Evolutionary conservation across 2,888 invertebrate species (phyloP).

Genomic region (Luperina nickerlii): DNA sequence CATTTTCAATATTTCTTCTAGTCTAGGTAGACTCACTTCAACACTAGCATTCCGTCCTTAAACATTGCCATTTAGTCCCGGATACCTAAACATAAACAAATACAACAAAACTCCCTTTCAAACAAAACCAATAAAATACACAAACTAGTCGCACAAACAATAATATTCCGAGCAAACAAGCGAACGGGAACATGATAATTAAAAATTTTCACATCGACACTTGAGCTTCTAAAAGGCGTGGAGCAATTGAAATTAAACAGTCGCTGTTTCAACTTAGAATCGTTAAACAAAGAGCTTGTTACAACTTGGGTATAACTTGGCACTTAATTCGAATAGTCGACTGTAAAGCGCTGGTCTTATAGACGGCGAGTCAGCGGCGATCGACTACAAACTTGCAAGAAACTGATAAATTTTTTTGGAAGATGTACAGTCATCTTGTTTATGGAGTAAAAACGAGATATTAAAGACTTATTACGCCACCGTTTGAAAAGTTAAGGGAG

Average conservation of each 20-base stretch:
- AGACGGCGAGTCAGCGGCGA: constrained; percentile 10
- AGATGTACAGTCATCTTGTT: not conserved
- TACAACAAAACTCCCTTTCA: not conserved
- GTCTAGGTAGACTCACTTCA: not conserved
- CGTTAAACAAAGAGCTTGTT: constrained; percentile 72
- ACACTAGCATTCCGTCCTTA: not conserved
- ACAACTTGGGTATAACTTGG: constrained; percentile 69
- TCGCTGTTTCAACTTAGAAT: constrained; percentile 67
- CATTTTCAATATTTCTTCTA: not conserved
- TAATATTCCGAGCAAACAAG: constrained; percentile 35
- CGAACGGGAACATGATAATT: constrained; percentile 56
- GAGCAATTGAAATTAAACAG: constrained; percentile 75
- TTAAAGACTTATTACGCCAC: not conserved
- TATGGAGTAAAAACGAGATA: not conserved
- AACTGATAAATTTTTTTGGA: too few species aligned
- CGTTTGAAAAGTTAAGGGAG: not conserved
- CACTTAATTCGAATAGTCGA: constrained; percentile 61
- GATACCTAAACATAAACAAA: not conserved
- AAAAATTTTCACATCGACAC: constrained; percentile 62
- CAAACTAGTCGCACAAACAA: constrained; percentile 25
- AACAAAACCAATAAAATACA: constrained; percentile 14
- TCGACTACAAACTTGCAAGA: constrained; percentile 1
- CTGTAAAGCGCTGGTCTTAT: constrained; percentile 38
- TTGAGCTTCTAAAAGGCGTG: constrained; percentile 59
- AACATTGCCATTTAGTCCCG: not conserved